phyloP scores from a whole-genome alignment of 2,888 invertebrate genomes.

The Octonoba sinensis region DNA sequence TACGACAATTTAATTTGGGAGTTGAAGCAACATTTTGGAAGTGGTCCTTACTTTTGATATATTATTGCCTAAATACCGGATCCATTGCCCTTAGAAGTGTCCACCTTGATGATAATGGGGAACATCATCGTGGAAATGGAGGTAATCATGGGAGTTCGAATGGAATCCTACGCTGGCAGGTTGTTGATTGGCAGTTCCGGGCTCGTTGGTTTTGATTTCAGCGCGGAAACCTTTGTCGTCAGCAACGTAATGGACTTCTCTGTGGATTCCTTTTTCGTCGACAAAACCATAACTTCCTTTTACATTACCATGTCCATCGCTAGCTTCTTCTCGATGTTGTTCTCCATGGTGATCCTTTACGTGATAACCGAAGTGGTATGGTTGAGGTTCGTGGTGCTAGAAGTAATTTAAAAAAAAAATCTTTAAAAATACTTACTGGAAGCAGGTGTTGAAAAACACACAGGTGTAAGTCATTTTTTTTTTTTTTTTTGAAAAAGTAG shows the following conservation, averaged over 20 bases:
- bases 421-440: no score
- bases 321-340: conserved; percentile 54
- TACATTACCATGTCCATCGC: conserved; percentile 52
- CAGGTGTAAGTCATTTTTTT: no score
- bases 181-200: conserved; percentile 57
- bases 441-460: no score
- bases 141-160: conserved; percentile 54
- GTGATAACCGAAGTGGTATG: conserved; percentile 58
- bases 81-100: conserved; percentile 11
- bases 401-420: background rate
- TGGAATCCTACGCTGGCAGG: conserved; percentile 57
- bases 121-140: conserved; percentile 50
- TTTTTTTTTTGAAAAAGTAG: no score
- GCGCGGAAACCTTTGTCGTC: conserved; percentile 59
- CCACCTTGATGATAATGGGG: conserved; percentile 40
- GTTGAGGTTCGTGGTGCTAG: conserved; percentile 46
- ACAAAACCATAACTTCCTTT: conserved; percentile 59
- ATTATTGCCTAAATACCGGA: no score
- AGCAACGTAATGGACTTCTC: conserved; percentile 59
- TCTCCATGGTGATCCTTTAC: conserved; percentile 59
- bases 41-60: no score
- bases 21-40: no score
- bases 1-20: no score
- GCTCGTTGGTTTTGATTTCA: conserved; percentile 59
- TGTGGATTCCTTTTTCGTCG: conserved; percentile 55